Base-by-base conservation (phyloP, 2,797 vertebrate genomes). In the Chromis chromis region DNA sequence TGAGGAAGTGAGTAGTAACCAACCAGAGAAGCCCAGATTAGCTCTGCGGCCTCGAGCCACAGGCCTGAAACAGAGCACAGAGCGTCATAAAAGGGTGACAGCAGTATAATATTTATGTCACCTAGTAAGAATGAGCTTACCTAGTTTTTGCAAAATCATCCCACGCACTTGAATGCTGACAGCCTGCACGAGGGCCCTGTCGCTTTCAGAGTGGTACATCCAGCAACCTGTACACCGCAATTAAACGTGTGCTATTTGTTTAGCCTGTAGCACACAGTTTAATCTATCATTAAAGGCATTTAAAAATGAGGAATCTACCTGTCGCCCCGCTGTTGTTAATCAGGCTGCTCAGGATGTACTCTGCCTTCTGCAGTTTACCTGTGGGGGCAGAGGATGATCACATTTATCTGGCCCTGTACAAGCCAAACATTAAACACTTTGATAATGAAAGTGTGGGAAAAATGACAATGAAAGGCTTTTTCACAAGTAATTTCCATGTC, bases 281-380 rank as follows among this genome's bases (percentile, higher is more conserved):
- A 58, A 28, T 22, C 4, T 1, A 39, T 24, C 3, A 65, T 52
- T 40, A 14, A 60, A 58, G 10, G 9, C 24, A 63, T 7, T 6
- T 6, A 42, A 13, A 21, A 42, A 49, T 28, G n/a, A 25, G 17
- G 13, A 27, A 58, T 65, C 25, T 79, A 98, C 97, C 97, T 63
- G 97, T 98, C 12, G 94, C 90, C 61, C 96, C 97, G 0, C 82
- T 92, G 78, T 89, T 94, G 81, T 91, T 96, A 74, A 99, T 97
- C 42, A 99, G 89, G 73, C 92, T 96, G 93, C 96, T 96, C 67
- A 99, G 92, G 64, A 99, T 97, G 75, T 95, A 96, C 84, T 99
- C 97, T 8, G 97, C 97, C 89, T 99, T 98, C 86, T 96, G 84
- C 58, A 99, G 94, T 91, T 97, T 97, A 36, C 98, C 98, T 99